Evolutionary conservation across 2,888 invertebrate genomes (phyloP), one percentile per base, ranked within the genome.

Genomic region (Cephus pulcher): DNA sequence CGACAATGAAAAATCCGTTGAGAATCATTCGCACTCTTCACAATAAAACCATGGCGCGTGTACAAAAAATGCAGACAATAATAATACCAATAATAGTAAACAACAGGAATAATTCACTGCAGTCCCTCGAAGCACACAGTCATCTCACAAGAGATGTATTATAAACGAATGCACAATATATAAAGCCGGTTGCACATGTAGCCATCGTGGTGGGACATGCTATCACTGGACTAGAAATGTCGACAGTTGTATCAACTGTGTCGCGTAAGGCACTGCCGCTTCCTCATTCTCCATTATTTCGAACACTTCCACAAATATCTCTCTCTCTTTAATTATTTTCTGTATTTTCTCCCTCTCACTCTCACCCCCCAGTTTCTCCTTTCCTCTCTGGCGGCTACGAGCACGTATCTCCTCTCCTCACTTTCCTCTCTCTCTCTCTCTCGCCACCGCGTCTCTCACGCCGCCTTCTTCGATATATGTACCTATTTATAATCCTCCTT

Each of bases 321-420:
- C 70, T 76, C 34, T 74, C 35, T 32, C 68, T 37, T 71, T 15
- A 37, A 71, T 76, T 74, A 68, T 30, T 69, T 76, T 68, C 34
- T 75, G 77, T 75, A 37, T 32, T 75, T 69, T 69, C 32, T 74
- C 15, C 30, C 30, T n/a, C 75, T 40, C 75, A 23, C n/a, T 75
- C 56, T n/a, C 40, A 15, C 75, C 74, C 74, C 40, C 74, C 35
- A 33, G 35, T 34, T 32, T 12, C 76, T 32, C 70, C 76, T 74
- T 75, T 76, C 70, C 74, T 79, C 74, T 76, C 56, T 70, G 23
- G 75, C 37, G 33, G 6, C n/a, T 40, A 34, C 12, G 15, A 84
- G 78, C 80, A 78, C 77, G 82, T 80, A 81, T 73, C 77, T 85
- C 77, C 68, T 75, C 75, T 75, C 75, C 75, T 70, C 75, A 32